Conservation (phyloP, 64 coral and sea anemone species). For the Astreopora myriophthalma region DNA sequence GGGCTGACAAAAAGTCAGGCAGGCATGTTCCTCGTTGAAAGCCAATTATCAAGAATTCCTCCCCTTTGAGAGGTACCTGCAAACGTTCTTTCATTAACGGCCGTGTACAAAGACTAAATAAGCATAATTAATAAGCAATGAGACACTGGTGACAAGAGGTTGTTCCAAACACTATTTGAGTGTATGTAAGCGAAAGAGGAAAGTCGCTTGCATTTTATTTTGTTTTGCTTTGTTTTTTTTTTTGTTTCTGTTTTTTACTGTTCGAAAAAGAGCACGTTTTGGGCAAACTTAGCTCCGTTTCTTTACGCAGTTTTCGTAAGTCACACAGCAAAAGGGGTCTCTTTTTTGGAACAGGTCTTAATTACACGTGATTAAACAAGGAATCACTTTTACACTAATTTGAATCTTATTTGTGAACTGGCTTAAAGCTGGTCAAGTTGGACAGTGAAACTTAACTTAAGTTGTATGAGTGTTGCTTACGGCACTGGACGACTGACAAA, state of each 20-base stretch:
- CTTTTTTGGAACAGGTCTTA: conserved; percentile 1
- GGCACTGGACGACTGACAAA: too few species aligned
- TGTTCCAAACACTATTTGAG: conserved; percentile 24
- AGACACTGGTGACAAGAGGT: conserved; percentile 23
- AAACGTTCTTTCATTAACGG: conserved; percentile 19
- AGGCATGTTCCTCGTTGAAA: conserved; percentile 35
- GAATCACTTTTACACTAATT: conserved; percentile 29
- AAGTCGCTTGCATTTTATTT: not conserved
- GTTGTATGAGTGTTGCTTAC: conserved; percentile 6
- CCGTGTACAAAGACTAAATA: conserved; percentile 47
- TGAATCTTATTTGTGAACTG: not conserved
- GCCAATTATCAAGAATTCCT: conserved; percentile 20
- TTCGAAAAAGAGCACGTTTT: not conserved
- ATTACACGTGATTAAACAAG: conserved; percentile 46
- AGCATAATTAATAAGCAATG: conserved; percentile 47
- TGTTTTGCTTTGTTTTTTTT: not conserved
- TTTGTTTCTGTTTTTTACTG: too few species aligned
- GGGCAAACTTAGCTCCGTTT: too few species aligned
- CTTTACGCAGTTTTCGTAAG: not conserved
- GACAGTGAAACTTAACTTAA: too few species aligned
- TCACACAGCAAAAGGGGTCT: not conserved
- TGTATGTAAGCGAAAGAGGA: not conserved
- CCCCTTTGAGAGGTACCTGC: conserved; percentile 34
- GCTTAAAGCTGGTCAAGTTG: too few species aligned
- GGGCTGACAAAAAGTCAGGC: not conserved